phyloP scores from a whole-genome alignment of 2,888 invertebrate genomes.

The Rapana venosa region DNA sequence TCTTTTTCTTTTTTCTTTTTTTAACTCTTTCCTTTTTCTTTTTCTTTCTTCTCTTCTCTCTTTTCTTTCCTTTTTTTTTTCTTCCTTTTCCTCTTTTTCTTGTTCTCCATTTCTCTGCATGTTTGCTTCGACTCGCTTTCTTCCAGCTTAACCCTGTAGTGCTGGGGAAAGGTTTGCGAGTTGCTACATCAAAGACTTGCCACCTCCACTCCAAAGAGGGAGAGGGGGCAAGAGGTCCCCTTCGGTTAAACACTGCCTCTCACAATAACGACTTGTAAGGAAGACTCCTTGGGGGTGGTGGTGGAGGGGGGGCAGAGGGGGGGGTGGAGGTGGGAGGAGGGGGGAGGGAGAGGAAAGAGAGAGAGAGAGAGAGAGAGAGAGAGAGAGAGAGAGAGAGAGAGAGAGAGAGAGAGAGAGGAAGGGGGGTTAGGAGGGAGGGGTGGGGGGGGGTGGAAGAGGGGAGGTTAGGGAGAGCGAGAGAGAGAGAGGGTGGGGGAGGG shows the following conservation, averaged over 20 bases:
- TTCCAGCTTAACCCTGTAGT: slow-evolving; percentile 19
- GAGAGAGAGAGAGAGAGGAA: neutral
- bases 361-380: neutral
- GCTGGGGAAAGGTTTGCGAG: neutral
- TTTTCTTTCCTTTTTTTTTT: neutral
- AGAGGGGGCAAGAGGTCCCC: slow-evolving; percentile 32
- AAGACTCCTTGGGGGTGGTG: neutral
- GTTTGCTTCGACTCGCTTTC: neutral
- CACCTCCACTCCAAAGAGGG: slow-evolving; percentile 28
- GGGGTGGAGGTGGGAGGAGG: neutral
- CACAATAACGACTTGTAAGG: slow-evolving; percentile 36
- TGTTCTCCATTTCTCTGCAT: neutral
- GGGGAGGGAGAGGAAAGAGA: neutral
- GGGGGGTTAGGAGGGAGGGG: neutral
- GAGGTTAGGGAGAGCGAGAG: neutral
- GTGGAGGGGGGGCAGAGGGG: neutral
- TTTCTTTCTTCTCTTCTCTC: neutral
- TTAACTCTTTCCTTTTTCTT: neutral
- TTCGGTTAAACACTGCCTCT: slow-evolving; percentile 36
- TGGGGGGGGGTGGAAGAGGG: neutral
- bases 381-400: neutral
- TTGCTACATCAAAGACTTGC: slow-evolving; percentile 41
- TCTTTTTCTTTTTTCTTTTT: neutral
- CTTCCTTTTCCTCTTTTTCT: neutral
- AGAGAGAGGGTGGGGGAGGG: neutral